Evolutionary conservation across 2,888 invertebrate genomes (phyloP), one percentile per base, ranked within the genome.

Genomic region (Scelioninae gen. 1): DNA sequence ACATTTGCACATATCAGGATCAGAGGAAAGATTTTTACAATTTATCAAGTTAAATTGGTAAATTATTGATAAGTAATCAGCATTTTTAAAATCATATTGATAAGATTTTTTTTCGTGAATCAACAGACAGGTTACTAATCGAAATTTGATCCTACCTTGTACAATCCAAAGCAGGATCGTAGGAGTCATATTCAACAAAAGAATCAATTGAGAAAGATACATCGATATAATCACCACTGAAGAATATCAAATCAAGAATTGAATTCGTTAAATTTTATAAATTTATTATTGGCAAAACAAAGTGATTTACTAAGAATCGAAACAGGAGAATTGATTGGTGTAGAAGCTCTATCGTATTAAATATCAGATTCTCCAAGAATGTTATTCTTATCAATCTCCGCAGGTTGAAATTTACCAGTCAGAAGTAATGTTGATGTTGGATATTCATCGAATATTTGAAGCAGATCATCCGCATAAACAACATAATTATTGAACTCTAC

Each of bases 211-310:
- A 56, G 15, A 34, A 34, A 32, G 29, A 9, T n/a, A 34, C 15
- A 13, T 56, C 23, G 13, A 56, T 56, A 10, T 23, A 23, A n/a
- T 56, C 34, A 2, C n/a, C 32, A 38, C 3, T 38, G 0, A 5
- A 56, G 16, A 56, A 56, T 56, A 56, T 56, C 16, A 56, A 10
- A 34, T 56, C 56, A 13, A 56, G 56, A 5, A 56, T 23, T 9
- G 34, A 56, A 34, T 56, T 56, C 1, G 9, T 34, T 8, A 13
- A n/a, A 34, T 56, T 56, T 0, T 34, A 9, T 56, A 34, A 34
- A 34, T 34, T 11, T 56, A 34, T 7, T n/a, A 43, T 43, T 43
- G 0, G n/a, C 10, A 43, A 43, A 43, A n/a, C 9, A 43, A n/a
- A 43, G n/a, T 43, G 43, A 43, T 43, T 43, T n/a, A 5, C n/a